Evolutionary conservation across 2,113 vertebrate genomes (phyloP).

Genomic region (Solea solea): DNA sequence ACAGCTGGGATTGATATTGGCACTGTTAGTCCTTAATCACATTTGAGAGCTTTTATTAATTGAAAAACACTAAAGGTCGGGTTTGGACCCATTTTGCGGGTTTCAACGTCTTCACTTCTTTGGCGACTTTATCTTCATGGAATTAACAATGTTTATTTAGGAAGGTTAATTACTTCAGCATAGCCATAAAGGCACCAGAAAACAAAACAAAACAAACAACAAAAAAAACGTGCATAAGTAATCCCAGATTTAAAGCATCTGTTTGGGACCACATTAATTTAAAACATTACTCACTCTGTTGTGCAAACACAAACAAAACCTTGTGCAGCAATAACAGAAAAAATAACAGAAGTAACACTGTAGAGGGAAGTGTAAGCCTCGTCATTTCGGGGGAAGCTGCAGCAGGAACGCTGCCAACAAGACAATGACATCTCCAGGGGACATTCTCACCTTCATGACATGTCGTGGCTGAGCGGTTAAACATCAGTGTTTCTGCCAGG

Average conservation of each 20-base stretch:
- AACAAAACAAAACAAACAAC: neutral
- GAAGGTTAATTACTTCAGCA: constrained; percentile 3
- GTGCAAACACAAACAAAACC: constrained; percentile 23
- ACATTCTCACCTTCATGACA: constrained; percentile 33
- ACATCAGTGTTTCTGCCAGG: constrained; percentile 93
- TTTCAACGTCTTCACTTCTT: constrained; percentile 45
- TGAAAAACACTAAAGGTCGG: constrained; percentile 2
- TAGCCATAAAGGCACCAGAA: neutral
- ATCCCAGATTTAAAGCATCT: neutral
- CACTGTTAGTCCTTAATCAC: constrained; percentile 34
- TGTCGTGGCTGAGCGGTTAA: constrained; percentile 17
- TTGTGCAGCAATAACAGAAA: constrained; percentile 43
- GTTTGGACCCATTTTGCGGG: constrained; percentile 43
- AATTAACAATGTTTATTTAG: constrained; percentile 25
- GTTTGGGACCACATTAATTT: constrained; percentile 23
- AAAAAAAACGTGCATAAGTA: constrained; percentile 7
- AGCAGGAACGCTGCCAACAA: constrained; percentile 4
- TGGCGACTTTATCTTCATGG: constrained; percentile 57
- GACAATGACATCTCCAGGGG: constrained; percentile 1
- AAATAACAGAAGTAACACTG: constrained; percentile 43
- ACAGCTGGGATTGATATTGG: constrained; percentile 37
- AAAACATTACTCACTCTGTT: constrained; percentile 14
- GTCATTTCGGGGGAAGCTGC: neutral
- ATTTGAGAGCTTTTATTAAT: constrained; percentile 4
- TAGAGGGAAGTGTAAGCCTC: constrained; percentile 11